Evolutionary conservation across 2,113 vertebrate genomes (phyloP), one percentile per base, ranked within the genome.

Genomic region (Bujurquina vittata): DNA sequence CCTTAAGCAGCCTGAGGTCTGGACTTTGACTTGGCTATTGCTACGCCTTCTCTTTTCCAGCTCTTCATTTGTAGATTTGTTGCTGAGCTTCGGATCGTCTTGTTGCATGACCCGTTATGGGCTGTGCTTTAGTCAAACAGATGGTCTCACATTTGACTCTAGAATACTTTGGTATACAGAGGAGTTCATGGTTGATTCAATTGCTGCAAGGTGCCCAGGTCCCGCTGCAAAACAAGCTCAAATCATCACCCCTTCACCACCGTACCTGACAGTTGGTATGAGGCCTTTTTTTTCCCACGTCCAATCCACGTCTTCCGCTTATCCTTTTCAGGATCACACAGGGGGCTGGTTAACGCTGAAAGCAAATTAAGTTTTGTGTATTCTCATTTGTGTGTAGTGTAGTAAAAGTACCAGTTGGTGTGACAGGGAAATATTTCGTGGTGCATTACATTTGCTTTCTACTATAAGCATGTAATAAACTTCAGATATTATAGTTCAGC

Each of bases 271-370:
- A 31, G 11, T 10, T 63, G n/a, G 0, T 37, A 1, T 60, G 43
- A 0, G 10, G 43, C 3, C 10, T 12, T 0, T 37, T 62, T n/a
- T 2, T 17, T 31, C 5, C 29, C 29, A 31, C n/a, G n/a, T 31
- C 29, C 29, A 31, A 4, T 31, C 29, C n/a, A n/a, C n/a, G n/a
- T 31, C 29, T 31, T 31, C 29, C 29, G 5, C 29, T 31, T 29
- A n/a, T n/a, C 29, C 29, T 31, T 31, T 31, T 31, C 29, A 31
- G 29, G 29, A 5, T 31, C 29, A 31, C 29, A 5, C 4, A 5
- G 29, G 29, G 29, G 29, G 29, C 3, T 5, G 29, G 29, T 31
- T 31, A 31, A 31, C 29, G 5, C 29, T 31, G 29, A 31, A 31
- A 35, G 7, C 35, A 37, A 37, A 9, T 35, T 35, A 5, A 29